Evolutionary conservation across 2,888 invertebrate genomes (phyloP), one percentile per base, ranked within the genome.

Genomic region (Macaria notata): DNA sequence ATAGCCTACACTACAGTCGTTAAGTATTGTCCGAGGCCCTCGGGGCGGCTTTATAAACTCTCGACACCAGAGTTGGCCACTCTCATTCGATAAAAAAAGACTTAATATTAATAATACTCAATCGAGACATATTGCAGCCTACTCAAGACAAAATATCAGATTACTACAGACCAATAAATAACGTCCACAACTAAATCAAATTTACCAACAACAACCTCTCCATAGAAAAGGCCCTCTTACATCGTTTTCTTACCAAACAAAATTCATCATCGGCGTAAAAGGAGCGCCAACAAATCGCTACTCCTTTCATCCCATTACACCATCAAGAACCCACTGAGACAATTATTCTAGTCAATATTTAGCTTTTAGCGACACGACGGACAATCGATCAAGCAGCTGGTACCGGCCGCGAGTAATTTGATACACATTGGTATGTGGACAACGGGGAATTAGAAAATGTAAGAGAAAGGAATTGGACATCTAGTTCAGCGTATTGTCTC

Each of bases 371-470:
- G 72, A 76, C 72, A 68, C 72, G 70, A 66, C 68, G 69, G 75
- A 73, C 81, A 77, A 89, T 91, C 87, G 85, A 90, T 89, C 90
- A 90, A 88, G 69, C 88, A 86, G 88, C 83, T 88, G 87, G 88
- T 78, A 73, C 74, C 81, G 72, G 76, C 74, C 76, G 71, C 75
- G 68, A 75, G 90, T 90, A 91, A 91, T 90, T 84, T 84, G 90
- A 91, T 90, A 91, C 86, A 86, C 86, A 83, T 86, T 74, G 88
- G 84, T 86, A 88, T 90, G 88, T 88, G 88, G 85, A 41, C 41
- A 41, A 5, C 6, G 4, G 4, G n/a, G 41, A 41, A n/a, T 2
- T 4, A 3, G 5, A 41, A 5, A 4, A 36, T 36, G 5, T 0
- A 8, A 41, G 5, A 41, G 41, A 41, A 8, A 0, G 41, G 41